phyloP scores from a whole-genome alignment of 2,113 vertebrate species.

The Dolichallabes microphthalmus region DNA sequence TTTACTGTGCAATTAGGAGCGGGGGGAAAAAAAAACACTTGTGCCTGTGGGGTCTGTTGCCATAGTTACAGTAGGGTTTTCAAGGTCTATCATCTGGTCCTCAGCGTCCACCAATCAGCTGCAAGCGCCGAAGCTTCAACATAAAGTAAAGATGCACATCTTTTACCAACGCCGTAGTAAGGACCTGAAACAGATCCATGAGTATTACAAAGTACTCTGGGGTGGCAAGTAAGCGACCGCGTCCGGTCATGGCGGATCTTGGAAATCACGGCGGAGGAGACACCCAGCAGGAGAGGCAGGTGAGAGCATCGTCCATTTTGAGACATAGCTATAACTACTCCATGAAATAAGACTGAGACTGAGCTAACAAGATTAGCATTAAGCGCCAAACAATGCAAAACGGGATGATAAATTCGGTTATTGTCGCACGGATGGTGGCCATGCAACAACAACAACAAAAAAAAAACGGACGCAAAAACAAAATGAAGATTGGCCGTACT shows the following conservation, averaged over 20 bases:
- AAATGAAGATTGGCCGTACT: slow-evolving; percentile 61
- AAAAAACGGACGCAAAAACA: slow-evolving; percentile 58
- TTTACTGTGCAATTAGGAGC: slow-evolving; percentile 82
- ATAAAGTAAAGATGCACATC: slow-evolving; percentile 92
- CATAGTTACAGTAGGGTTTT: slow-evolving; percentile 91
- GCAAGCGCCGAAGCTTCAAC: slow-evolving; percentile 85
- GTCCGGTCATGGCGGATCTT: slow-evolving; percentile 85
- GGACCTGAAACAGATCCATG: slow-evolving; percentile 82
- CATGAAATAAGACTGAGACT: slow-evolving; percentile 63
- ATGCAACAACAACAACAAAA: not conserved
- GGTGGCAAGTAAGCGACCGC: slow-evolving; percentile 75
- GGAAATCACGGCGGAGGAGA: slow-evolving; percentile 67
- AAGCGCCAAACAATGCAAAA: slow-evolving; percentile 59
- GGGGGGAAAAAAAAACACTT: slow-evolving; percentile 58
- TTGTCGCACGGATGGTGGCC: slow-evolving; percentile 61
- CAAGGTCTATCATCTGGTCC: slow-evolving; percentile 92
- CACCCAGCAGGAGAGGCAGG: slow-evolving; percentile 81
- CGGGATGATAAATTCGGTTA: slow-evolving; percentile 54
- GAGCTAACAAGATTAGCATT: slow-evolving; percentile 68
- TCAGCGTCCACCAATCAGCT: slow-evolving; percentile 88
- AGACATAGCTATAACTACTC: slow-evolving; percentile 70
- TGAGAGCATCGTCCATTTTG: slow-evolving; percentile 82
- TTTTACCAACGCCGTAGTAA: slow-evolving; percentile 86
- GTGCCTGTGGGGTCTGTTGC: slow-evolving; percentile 91
- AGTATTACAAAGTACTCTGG: slow-evolving; percentile 77